phyloP scores from a whole-genome alignment of 1,140 invertebrate species.

The Leptoteleia sp. region DNA sequence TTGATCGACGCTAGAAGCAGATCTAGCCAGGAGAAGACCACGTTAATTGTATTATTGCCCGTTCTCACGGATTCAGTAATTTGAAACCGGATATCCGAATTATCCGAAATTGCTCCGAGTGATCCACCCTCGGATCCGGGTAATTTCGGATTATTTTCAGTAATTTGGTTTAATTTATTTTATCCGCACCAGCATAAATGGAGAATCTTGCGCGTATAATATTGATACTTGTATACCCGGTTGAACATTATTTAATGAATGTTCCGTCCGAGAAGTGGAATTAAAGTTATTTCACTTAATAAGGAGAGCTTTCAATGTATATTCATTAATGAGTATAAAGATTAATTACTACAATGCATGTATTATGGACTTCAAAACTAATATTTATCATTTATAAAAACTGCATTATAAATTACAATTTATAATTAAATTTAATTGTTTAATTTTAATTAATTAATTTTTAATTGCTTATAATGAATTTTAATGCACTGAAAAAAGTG shows the following conservation, averaged over 20 bases:
- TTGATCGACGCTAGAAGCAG: slow-evolving; percentile 8
- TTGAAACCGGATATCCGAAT: slow-evolving; percentile 68
- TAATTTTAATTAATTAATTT: too few relatives aligned
- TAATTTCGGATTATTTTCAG: slow-evolving; percentile 68
- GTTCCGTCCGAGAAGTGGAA: slow-evolving; percentile 15
- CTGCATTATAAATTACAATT: too few relatives aligned
- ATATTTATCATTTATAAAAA: too few relatives aligned
- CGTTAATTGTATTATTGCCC: slow-evolving; percentile 49
- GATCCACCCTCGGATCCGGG: slow-evolving; percentile 63
- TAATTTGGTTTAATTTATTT: slow-evolving; percentile 61
- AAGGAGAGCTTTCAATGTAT: slow-evolving; percentile 3
- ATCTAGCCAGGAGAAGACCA: slow-evolving; percentile 11
- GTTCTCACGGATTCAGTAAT: slow-evolving; percentile 67
- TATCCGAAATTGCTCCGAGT: slow-evolving; percentile 62
- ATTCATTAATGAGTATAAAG: background rate
- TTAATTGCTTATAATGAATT: too few relatives aligned
- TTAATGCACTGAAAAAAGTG: too few relatives aligned
- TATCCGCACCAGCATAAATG: slow-evolving; percentile 47
- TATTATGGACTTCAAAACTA: background rate
- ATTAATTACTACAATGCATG: too few relatives aligned
- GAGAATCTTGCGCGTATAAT: slow-evolving; percentile 23
- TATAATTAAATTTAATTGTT: too few relatives aligned
- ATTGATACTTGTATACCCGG: background rate
- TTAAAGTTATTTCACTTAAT: slow-evolving; percentile 45
- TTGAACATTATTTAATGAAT: slow-evolving; percentile 35